phyloP scores from a whole-genome alignment of 2,797 vertebrate genomes.

The Naso thynnoides region DNA sequence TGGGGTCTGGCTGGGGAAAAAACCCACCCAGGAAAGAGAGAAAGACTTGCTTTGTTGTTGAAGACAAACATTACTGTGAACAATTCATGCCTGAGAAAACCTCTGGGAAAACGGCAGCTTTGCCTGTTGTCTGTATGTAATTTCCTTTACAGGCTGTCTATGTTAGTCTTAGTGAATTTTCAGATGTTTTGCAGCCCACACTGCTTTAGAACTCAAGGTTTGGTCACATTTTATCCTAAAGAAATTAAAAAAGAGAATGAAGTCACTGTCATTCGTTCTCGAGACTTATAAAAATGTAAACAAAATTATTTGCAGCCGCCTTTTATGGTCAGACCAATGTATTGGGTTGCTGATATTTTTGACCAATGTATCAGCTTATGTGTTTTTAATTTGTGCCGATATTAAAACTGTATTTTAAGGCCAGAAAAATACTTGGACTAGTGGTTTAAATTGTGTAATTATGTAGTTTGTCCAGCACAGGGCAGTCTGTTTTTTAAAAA shows the following conservation, averaged over 20 bases:
- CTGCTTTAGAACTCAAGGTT: slow-evolving; percentile 48
- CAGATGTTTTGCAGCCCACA: slow-evolving; percentile 58
- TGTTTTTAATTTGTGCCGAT: too few species aligned
- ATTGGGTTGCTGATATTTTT: too few species aligned
- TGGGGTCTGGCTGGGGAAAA: slow-evolving; percentile 81
- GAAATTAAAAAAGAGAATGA: slow-evolving; percentile 26
- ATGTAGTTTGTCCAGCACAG: too few species aligned
- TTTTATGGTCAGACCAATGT: neutral
- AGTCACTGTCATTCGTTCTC: neutral
- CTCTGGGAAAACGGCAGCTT: slow-evolving; percentile 71
- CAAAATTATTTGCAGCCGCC: neutral
- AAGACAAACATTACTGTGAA: slow-evolving; percentile 79
- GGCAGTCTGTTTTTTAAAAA: too few species aligned
- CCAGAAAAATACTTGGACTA: too few species aligned
- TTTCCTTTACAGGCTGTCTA: slow-evolving; percentile 75
- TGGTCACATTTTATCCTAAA: slow-evolving; percentile 47
- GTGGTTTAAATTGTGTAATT: too few species aligned
- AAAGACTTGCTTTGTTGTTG: slow-evolving; percentile 80
- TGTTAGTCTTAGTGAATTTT: slow-evolving; percentile 69
- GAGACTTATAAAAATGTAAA: neutral
- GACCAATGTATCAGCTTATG: too few species aligned
- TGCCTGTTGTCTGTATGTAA: slow-evolving; percentile 71
- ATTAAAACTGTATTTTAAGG: too few species aligned
- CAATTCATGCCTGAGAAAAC: slow-evolving; percentile 76
- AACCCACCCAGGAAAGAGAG: slow-evolving; percentile 69